Evolutionary conservation across 2,888 invertebrate genomes (phyloP).

Genomic region (Folsomia manolachei): DNA sequence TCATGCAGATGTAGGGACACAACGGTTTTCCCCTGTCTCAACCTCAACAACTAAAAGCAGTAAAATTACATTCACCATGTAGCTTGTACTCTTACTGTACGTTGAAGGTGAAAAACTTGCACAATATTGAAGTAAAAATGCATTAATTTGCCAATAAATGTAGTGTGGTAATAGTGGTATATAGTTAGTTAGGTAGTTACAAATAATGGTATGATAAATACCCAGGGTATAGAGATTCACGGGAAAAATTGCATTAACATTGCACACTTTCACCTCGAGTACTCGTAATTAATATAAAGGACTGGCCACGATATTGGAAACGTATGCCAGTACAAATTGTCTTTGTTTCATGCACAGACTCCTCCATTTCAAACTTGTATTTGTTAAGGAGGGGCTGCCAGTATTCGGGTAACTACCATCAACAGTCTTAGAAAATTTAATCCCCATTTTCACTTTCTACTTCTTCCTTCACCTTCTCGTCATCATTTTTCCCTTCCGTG

Average conservation of each 20-base stretch:
- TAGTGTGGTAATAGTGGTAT: background rate
- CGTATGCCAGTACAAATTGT: background rate
- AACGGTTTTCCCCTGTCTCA: too few relatives aligned
- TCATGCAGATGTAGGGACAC: too few relatives aligned
- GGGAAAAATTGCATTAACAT: constrained; percentile 15
- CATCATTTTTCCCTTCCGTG: background rate
- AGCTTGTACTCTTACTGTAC: too few relatives aligned
- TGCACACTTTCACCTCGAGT: constrained; percentile 1
- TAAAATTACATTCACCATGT: background rate
- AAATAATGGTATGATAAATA: background rate
- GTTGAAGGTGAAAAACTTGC: constrained; percentile 1
- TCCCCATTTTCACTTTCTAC: constrained; percentile 15
- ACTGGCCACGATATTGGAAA: background rate
- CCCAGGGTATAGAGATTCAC: constrained; percentile 3
- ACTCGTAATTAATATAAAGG: background rate
- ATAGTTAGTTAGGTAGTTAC: background rate
- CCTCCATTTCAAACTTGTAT: background rate
- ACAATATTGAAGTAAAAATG: background rate
- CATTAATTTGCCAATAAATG: constrained; percentile 5
- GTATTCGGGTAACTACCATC: background rate
- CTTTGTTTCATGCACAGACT: too few relatives aligned
- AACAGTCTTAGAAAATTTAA: constrained; percentile 14
- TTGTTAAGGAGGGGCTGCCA: background rate
- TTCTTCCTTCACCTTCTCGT: constrained; percentile 1
- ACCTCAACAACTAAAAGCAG: background rate